Base-by-base conservation (phyloP, 2,888 invertebrate species). In the Neoascia interrupta region DNA sequence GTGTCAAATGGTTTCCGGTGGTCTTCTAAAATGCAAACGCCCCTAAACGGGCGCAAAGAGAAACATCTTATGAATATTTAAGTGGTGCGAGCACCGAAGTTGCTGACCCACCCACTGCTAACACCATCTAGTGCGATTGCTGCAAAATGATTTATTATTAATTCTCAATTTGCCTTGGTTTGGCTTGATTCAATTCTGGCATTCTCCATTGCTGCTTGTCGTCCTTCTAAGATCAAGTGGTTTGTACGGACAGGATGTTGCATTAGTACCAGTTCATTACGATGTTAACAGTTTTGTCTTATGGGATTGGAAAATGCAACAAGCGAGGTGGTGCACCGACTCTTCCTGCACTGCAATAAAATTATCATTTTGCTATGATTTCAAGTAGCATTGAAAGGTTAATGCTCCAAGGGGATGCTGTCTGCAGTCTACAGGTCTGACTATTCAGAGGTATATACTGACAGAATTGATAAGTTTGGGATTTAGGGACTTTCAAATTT, bases 71-170 rank as follows among this genome's bases (percentile, higher is more conserved):
- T 37, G 47, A 45, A 47, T 21, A 39, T 26, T 47, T 5, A 39
- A 26, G n/a, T 18, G 23, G 45, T 16, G 13, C 47, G 26, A 15
- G 8, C 37, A 15, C 19, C 54, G 31, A 47, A 37, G 10, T 47
- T 10, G 21, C 28, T 49, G 28, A 11, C n/a, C 28, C 45, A 28
- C 37, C 10, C 21, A 21, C 16, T 43, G 31, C 26, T 18, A 6
- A 15, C 23, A 61, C 16, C 31, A 45, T 53, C 11, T 6, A 19
- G n/a, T 74, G 68, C 47, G 47, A 53, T 68, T 64, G 11, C 68
- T 53, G 23, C 53, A 74, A 68, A 68, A 47, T 74, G 60, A 74
- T 74, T 74, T 74, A 74, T 74, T 74, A 74, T 74, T 68, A 68
- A 74, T 74, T 74, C 68, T 60, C 74, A 74, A 74, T 74, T 74